phyloP scores from a whole-genome alignment of 1,140 invertebrate species.

The Rhizoglyphus robini region DNA sequence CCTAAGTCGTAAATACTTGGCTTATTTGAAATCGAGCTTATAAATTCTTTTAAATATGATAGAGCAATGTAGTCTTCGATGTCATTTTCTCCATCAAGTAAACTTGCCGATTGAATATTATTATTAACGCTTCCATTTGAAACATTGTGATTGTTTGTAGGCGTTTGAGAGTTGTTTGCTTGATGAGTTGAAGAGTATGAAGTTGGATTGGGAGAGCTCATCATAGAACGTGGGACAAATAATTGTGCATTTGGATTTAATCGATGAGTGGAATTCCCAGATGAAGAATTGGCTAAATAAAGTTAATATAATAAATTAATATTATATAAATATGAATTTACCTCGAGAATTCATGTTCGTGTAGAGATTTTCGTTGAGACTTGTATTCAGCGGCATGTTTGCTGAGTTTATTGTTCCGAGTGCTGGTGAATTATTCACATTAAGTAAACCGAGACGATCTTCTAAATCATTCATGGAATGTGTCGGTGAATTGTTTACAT shows the following conservation, averaged over 20 bases:
- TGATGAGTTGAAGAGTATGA: too few species aligned
- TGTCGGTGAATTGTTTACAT: conserved; percentile 6
- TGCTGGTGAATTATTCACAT: too few species aligned
- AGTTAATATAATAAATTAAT: too few species aligned
- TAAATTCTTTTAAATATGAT: conserved; percentile 22
- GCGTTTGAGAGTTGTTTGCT: not conserved
- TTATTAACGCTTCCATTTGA: not conserved
- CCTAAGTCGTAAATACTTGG: conserved; percentile 16
- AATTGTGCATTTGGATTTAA: conserved; percentile 1
- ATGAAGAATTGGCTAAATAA: too few species aligned
- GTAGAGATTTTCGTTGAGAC: too few species aligned
- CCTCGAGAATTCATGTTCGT: too few species aligned
- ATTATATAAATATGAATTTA: too few species aligned
- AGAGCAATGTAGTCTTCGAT: conserved; percentile 25
- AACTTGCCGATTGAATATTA: not conserved
- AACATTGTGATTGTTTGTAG: not conserved
- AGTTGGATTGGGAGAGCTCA: not conserved
- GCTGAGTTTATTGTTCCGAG: too few species aligned
- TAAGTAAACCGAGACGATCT: too few species aligned
- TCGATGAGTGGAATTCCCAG: too few species aligned
- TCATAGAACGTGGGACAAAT: conserved; percentile 7
- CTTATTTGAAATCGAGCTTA: conserved; percentile 18
- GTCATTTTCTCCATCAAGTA: conserved; percentile 6
- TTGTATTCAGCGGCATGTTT: too few species aligned
- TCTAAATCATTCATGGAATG: conserved; percentile 4